These are phyloP conservation scores for Molothrus aeneus DNA, from an alignment of 2,797 vertebrate species.

Conservation along the genomic window DNA sequence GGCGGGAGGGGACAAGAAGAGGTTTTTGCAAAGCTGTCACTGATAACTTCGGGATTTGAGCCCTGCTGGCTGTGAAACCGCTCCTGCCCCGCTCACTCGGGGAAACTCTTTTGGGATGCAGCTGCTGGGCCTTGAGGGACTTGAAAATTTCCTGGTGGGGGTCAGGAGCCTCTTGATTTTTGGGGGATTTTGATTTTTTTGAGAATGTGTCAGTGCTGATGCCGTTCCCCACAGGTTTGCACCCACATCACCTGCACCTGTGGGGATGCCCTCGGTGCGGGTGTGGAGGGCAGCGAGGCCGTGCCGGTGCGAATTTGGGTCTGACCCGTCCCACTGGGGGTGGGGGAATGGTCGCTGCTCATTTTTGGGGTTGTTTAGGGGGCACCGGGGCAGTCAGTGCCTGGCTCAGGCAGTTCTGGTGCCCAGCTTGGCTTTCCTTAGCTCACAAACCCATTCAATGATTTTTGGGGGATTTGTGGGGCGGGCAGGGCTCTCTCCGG, in stretches of 20 bases:
- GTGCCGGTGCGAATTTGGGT: not conserved
- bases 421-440: not conserved
- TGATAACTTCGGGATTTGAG: accelerated
- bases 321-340: not conserved
- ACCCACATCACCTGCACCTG: accelerated
- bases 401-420: not conserved
- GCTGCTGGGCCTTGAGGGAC: not conserved
- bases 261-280: accelerated
- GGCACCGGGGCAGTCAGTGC: not conserved
- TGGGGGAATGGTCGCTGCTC: not conserved
- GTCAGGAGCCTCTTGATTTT: not conserved
- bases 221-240: not conserved
- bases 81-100: not conserved
- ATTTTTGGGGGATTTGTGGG: not conserved
- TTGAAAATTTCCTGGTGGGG: accelerated
- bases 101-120: not conserved
- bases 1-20: accelerated
- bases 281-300: not conserved
- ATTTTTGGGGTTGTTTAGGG: not conserved
- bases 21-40: accelerated
- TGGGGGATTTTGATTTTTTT: too few relatives aligned
- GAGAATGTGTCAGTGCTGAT: not conserved
- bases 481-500: not conserved
- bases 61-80: not conserved
- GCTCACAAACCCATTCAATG: not conserved